Conservation (phyloP, 2,888 invertebrate genomes). For the Drosophila formosana region DNA sequence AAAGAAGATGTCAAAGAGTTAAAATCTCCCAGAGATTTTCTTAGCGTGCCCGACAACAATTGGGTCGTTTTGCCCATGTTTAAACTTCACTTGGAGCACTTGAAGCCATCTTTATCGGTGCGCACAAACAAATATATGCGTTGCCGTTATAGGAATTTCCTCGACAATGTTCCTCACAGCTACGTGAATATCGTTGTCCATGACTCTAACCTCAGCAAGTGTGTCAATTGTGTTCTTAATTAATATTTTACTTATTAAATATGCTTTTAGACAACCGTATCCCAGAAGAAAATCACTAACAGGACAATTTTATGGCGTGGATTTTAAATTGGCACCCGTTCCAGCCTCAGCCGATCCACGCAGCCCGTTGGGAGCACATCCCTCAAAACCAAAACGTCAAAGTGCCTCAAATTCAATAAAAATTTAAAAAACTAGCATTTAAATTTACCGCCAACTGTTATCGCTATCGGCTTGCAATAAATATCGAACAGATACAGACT, state of each 20-base stretch:
- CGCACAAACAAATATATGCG: constrained; percentile 54
- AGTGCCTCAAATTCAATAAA: background rate
- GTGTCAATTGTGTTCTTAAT: background rate
- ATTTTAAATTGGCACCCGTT: constrained; percentile 75
- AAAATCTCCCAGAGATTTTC: constrained; percentile 50
- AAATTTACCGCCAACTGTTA: background rate
- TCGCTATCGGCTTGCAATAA: constrained; percentile 21
- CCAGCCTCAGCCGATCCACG: constrained; percentile 61
- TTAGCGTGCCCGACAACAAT: constrained; percentile 50
- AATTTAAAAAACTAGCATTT: background rate
- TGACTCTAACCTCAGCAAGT: constrained; percentile 32
- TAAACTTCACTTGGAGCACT: constrained; percentile 61
- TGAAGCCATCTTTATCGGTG: constrained; percentile 59
- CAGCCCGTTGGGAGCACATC: constrained; percentile 2
- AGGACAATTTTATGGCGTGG: constrained; percentile 75
- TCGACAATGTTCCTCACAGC: constrained; percentile 54
- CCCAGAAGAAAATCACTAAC: constrained; percentile 69
- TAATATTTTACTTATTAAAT: background rate
- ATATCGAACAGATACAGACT: constrained; percentile 55
- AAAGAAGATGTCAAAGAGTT: constrained; percentile 25
- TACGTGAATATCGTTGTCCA: constrained; percentile 40
- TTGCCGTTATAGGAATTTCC: constrained; percentile 45
- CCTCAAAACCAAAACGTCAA: constrained; percentile 4
- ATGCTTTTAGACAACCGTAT: constrained; percentile 47
- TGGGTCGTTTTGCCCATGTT: constrained; percentile 71